These are phyloP conservation scores for Hirtodrosophila trivittata DNA, from an alignment of 2,888 invertebrate species.

Conservation along the genomic window DNA sequence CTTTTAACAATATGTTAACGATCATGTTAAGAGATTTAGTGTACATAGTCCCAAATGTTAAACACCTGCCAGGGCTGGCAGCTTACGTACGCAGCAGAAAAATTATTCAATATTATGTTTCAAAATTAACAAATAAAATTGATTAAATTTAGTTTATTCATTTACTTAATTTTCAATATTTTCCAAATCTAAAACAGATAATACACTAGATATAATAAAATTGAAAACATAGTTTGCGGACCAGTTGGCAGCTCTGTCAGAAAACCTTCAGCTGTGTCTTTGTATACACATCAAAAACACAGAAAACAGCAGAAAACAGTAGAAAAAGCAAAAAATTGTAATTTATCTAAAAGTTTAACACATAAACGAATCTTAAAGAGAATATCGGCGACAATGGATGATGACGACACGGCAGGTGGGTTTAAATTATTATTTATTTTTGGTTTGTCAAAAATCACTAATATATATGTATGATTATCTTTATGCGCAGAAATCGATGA, in stretches of 20 bases:
- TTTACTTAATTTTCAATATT: too few species aligned
- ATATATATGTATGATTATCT: too few species aligned
- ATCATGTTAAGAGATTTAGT: conserved; percentile 30
- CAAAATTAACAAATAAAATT: too few species aligned
- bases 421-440: background rate
- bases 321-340: conserved; percentile 18
- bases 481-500: conserved; percentile 54
- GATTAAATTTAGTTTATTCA: too few species aligned
- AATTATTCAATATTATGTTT: too few species aligned
- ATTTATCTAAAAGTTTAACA: background rate
- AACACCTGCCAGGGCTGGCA: conserved; percentile 19
- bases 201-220: background rate
- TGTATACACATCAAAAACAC: conserved; percentile 47
- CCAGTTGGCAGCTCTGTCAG: conserved; percentile 33
- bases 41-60: conserved; percentile 30
- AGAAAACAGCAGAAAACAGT: conserved; percentile 27
- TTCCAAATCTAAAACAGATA: too few species aligned
- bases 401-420: conserved; percentile 61
- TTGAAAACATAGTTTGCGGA: background rate
- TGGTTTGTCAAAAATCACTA: too few species aligned
- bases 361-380: conserved; percentile 1
- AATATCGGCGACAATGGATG: conserved; percentile 52
- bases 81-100: conserved; percentile 12
- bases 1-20: conserved; percentile 17
- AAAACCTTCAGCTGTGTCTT: conserved; percentile 49